phyloP scores from a whole-genome alignment of 53 echinoderm and acorn worm genomes.

The Echinometra lucunter region DNA sequence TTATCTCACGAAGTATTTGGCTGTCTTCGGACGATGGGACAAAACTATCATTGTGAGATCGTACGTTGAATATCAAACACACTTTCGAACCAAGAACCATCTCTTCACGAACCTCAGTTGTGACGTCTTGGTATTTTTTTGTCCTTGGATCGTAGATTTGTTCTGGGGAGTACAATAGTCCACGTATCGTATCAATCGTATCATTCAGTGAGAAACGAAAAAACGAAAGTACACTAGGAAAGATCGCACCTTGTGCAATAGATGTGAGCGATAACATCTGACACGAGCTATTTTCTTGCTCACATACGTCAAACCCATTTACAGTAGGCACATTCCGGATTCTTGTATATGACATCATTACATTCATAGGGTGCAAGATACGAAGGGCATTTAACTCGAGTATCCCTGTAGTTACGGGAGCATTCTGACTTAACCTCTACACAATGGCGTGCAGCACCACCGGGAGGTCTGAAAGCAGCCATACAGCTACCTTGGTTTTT shows the following conservation, averaged over 20 bases:
- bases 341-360: background rate
- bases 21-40: background rate
- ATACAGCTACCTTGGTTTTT: no score
- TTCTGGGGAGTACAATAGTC: background rate
- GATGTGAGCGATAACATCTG: no score
- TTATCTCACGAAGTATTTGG: background rate
- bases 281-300: background rate
- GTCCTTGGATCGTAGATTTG: background rate
- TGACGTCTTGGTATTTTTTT: background rate
- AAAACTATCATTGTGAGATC: background rate
- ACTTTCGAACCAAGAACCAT: background rate
- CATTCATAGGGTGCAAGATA: background rate
- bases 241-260: no score
- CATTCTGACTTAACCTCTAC: background rate
- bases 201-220: no score
- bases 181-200: background rate
- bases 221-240: no score
- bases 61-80: background rate
- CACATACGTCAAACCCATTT: background rate
- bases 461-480: no score
- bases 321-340: background rate
- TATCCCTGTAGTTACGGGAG: background rate
- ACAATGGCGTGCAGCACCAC: background rate
- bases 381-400: background rate
- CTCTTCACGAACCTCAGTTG: background rate